Conservation (phyloP, 2,113 vertebrate species). For the Turnix velox region DNA sequence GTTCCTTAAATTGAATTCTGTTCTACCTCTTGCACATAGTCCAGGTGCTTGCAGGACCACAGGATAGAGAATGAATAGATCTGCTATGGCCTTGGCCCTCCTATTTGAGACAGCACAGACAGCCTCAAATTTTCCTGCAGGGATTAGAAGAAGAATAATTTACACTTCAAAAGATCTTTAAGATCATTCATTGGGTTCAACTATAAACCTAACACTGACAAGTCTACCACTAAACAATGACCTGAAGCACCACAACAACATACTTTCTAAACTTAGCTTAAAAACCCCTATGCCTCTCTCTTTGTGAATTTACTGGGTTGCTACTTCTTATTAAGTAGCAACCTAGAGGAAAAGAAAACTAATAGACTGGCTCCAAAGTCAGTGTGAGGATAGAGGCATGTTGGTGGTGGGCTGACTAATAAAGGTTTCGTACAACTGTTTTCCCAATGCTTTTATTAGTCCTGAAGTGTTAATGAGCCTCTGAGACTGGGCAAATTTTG, state of each 20-base stretch:
- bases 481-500: neutral
- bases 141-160: neutral
- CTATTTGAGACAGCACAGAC: neutral
- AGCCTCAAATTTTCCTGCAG: neutral
- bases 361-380: neutral
- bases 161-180: neutral
- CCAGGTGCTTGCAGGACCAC: neutral
- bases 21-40: fast-evolving
- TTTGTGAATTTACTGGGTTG: neutral
- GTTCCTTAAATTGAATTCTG: neutral
- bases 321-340: neutral
- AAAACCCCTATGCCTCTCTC: neutral
- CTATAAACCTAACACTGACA: neutral
- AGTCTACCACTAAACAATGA: neutral
- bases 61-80: neutral
- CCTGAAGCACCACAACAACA: no score
- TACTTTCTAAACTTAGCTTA: neutral
- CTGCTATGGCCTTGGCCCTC: neutral
- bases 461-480: neutral
- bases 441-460: neutral
- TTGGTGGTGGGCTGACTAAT: neutral
- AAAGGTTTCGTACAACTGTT: neutral
- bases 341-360: neutral
- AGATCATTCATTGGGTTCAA: neutral
- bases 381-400: neutral